A percentile compares a stretch with the other conserved stretches of the same genome.
Conservation (phyloP, 2,888 invertebrate species). For the Coenonympha arcania region DNA sequence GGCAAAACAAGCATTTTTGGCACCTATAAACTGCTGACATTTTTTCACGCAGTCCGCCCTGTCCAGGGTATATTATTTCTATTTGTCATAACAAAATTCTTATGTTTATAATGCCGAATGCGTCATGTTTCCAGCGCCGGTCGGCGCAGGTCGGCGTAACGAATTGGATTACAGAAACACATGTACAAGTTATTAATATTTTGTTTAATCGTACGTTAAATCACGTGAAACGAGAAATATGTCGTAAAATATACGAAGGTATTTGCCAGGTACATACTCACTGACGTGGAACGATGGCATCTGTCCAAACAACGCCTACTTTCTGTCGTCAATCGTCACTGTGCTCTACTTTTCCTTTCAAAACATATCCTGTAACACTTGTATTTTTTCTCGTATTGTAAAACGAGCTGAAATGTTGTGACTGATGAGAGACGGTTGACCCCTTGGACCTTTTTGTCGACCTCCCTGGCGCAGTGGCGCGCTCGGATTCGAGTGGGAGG, state of each 20-base stretch:
- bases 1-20: too few relatives aligned
- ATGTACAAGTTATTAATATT: slow-evolving; percentile 34
- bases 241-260: slow-evolving; percentile 27
- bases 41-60: too few relatives aligned
- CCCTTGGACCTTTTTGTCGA: too few relatives aligned
- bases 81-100: too few relatives aligned
- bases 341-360: background rate
- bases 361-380: background rate
- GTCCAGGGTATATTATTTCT: too few relatives aligned
- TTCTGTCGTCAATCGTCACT: slow-evolving; percentile 6
- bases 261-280: slow-evolving; percentile 8
- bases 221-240: slow-evolving; percentile 52
- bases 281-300: background rate
- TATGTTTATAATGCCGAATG: too few relatives aligned
- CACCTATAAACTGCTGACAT: too few relatives aligned
- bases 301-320: slow-evolving; percentile 10
- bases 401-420: too few relatives aligned
- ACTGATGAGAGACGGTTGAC: too few relatives aligned
- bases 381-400: background rate
- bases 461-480: too few relatives aligned
- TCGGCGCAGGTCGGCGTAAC: background rate
- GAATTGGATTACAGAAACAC: slow-evolving; percentile 48
- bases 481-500: too few relatives aligned
- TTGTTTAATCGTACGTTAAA: slow-evolving; percentile 33
- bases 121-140: background rate